Base-by-base conservation (phyloP, 2,888 invertebrate species). In the Allygus modestus region DNA sequence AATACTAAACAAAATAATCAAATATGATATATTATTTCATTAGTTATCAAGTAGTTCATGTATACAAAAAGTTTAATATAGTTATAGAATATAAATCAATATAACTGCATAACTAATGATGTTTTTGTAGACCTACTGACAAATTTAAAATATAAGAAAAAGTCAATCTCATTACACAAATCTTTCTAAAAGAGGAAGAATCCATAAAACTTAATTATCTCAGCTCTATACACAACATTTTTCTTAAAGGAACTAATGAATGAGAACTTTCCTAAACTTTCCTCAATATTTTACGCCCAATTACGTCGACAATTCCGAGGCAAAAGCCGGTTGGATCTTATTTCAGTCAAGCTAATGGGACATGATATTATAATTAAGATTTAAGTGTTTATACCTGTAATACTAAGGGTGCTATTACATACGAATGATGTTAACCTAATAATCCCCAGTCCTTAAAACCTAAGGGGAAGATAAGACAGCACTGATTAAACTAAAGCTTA, bases 271-370 rank as follows among this genome's bases (percentile, higher is more conserved):
- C 65, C 65, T 12, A 15, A 65, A 65, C 28, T 65, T 65, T 31
- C 65, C 4, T 31, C 65, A 31, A 65, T 65, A 65, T 65, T 65
- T 65, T 28, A 65, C 65, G 65, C 65, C 28, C 17, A 65, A 65
- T 65, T 65, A 65, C 0, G 26, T 31, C 17, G 17, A 65, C 31
- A 65, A 65, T 65, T 17, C 31, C 1, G 65, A 65, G 31, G 28
- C 65, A 65, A 65, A 65, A 65, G 4, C 65, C 31, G 31, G 15
- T 26, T 65, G 17, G 65, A 5, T 28, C 15, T 12, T 65, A 65
- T 0, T 65, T 15, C 7, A 65, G 65, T 31, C 28, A 65, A 28
- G 12, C 31, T 65, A 17, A 65, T 65, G 26, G 28, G 31, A 17
- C 31, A 20, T 15, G 31, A 31, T 17, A 4, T 15, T 65, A 2